Evolutionary conservation across 2,888 invertebrate species (phyloP).

Genomic region (Poecilobothrus nobilitatus): DNA sequence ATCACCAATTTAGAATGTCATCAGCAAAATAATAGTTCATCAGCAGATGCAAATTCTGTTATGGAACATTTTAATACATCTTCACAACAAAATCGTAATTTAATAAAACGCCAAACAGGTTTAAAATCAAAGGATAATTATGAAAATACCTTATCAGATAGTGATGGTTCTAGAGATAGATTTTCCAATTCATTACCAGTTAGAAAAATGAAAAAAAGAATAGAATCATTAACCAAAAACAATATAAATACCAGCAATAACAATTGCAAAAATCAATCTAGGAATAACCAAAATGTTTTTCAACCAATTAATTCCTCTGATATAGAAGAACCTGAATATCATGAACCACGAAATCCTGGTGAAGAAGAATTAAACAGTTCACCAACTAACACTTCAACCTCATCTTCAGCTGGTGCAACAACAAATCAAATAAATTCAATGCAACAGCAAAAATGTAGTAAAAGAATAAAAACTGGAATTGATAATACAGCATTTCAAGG

Average conservation of each 20-base stretch:
- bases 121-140: slow-evolving; percentile 46
- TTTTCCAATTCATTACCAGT: slow-evolving; percentile 50
- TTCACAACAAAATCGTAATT: slow-evolving; percentile 24
- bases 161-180: slow-evolving; percentile 41
- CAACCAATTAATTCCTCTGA: slow-evolving; percentile 22
- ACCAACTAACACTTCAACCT: background rate
- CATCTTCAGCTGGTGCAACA: background rate
- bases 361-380: slow-evolving; percentile 30
- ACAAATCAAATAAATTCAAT: background rate
- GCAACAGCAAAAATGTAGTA: background rate
- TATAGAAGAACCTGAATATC: slow-evolving; percentile 31
- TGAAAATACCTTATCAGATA: slow-evolving; percentile 49
- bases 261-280: slow-evolving; percentile 32
- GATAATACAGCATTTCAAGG: slow-evolving; percentile 71
- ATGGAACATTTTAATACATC: slow-evolving; percentile 27
- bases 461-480: slow-evolving; percentile 49
- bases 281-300: slow-evolving; percentile 46
- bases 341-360: slow-evolving; percentile 33
- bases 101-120: slow-evolving; percentile 38
- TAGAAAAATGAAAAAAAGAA: slow-evolving; percentile 50
- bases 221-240: slow-evolving; percentile 45
- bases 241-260: slow-evolving; percentile 32
- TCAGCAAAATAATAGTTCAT: slow-evolving; percentile 25
- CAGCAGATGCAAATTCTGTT: slow-evolving; percentile 27
- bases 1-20: slow-evolving; percentile 27